A percentile compares a stretch with the other conserved stretches of the same genome.
These are phyloP conservation scores for Penelope pileata DNA, from an alignment of 2,113 vertebrate species.

Conservation along the genomic window DNA sequence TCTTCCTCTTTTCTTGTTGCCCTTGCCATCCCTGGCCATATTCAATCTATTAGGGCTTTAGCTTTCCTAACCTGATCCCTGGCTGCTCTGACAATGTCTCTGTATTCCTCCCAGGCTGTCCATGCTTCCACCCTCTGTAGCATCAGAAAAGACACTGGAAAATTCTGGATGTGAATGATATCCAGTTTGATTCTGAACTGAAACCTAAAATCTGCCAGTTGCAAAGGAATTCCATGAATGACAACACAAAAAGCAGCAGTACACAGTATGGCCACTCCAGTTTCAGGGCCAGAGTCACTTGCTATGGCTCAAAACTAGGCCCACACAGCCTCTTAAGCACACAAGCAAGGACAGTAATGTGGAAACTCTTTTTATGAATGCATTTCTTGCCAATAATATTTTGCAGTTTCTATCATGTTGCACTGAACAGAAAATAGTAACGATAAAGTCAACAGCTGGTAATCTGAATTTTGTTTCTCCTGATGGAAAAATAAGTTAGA, in stretches of 20 bases:
- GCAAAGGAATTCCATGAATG: not conserved
- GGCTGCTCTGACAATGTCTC: too few relatives aligned
- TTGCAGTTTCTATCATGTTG: not conserved
- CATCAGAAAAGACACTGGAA: not conserved
- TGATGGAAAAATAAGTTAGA: not conserved
- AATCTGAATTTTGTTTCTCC: not conserved
- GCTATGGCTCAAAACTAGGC: not conserved
- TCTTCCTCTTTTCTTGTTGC: too few relatives aligned
- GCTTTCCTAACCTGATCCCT: too few relatives aligned
- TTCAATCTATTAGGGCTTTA: too few relatives aligned
- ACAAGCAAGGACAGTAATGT: not conserved
- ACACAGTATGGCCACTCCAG: not conserved
- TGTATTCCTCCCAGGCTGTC: too few relatives aligned
- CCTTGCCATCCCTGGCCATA: too few relatives aligned
- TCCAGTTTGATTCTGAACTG: not conserved
- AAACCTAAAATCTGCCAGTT: not conserved
- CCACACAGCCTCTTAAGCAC: not conserved
- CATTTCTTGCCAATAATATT: not conserved
- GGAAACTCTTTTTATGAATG: not conserved
- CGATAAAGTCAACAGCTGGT: not conserved
- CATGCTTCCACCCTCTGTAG: too few relatives aligned
- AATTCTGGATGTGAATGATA: rapidly evolving
- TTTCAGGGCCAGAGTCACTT: rapidly evolving
- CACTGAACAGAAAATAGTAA: not conserved
- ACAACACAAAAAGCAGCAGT: not conserved